Evolutionary conservation across 2,797 vertebrate genomes (phyloP).

Genomic region (Lutra lutra): DNA sequence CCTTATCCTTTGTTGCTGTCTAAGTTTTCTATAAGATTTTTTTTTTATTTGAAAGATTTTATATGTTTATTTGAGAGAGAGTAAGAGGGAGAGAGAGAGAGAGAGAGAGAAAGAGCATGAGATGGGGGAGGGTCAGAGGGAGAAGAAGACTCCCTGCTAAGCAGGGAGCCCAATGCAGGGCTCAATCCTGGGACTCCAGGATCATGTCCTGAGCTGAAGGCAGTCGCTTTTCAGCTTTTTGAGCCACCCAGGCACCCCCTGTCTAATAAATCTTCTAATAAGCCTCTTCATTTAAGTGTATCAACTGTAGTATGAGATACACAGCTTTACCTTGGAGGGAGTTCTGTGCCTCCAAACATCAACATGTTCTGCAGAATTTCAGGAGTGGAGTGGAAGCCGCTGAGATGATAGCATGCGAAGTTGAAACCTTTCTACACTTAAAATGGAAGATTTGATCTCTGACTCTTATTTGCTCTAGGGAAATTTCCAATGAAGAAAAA

Average conservation of each 20-base stretch:
- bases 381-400: not conserved
- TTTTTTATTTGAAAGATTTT: too few species aligned
- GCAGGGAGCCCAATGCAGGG: too few species aligned
- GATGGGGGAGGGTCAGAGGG: too few species aligned
- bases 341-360: not conserved
- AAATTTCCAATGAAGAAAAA: constrained; percentile 28
- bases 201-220: too few species aligned
- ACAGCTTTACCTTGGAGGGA: not conserved
- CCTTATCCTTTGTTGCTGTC: not conserved
- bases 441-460: not conserved
- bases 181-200: too few species aligned
- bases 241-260: too few species aligned
- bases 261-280: not conserved
- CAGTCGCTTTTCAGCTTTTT: too few species aligned
- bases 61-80: too few species aligned
- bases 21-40: too few species aligned
- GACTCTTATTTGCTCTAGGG: not conserved
- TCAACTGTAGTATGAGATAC: not conserved
- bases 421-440: not conserved
- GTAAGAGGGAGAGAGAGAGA: too few species aligned
- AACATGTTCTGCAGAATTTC: not conserved
- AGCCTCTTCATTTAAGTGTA: not conserved
- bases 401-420: not conserved
- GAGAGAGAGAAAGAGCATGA: too few species aligned
- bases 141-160: too few species aligned